phyloP scores from a whole-genome alignment of 2,797 vertebrate genomes.

The Champsocephalus esox region DNA sequence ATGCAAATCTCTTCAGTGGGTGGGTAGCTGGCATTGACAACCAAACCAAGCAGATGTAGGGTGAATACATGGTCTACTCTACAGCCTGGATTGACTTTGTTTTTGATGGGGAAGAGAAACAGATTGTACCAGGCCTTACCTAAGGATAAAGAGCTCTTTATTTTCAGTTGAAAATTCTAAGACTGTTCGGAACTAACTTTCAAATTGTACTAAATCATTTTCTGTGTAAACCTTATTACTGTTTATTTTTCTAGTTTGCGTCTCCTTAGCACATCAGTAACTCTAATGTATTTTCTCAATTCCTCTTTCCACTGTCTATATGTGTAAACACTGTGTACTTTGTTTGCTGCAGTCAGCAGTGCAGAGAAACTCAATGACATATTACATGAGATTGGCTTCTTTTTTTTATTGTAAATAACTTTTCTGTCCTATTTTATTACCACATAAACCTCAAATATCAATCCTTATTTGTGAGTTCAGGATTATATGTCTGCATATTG shows the following conservation, averaged over 20 bases:
- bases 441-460: background rate
- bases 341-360: background rate
- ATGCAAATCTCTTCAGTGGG: slow-evolving; percentile 58
- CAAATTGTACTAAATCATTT: background rate
- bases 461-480: background rate
- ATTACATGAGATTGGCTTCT: background rate
- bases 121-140: background rate
- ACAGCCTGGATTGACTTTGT: slow-evolving; percentile 17
- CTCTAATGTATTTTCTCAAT: no score
- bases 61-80: slow-evolving; percentile 4
- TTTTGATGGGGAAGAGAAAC: background rate
- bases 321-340: background rate
- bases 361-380: background rate
- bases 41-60: slow-evolving; percentile 48
- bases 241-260: background rate
- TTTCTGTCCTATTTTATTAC: background rate
- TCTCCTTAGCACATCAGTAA: background rate
- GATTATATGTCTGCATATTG: background rate
- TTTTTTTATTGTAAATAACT: background rate
- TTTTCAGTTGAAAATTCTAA: background rate
- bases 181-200: background rate
- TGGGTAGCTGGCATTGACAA: slow-evolving; percentile 29
- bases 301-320: background rate
- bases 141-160: background rate
- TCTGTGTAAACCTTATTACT: background rate